These are phyloP conservation scores for Pseudoatta argentina DNA, from an alignment of 1,140 invertebrate genomes.

Conservation along the genomic window DNA sequence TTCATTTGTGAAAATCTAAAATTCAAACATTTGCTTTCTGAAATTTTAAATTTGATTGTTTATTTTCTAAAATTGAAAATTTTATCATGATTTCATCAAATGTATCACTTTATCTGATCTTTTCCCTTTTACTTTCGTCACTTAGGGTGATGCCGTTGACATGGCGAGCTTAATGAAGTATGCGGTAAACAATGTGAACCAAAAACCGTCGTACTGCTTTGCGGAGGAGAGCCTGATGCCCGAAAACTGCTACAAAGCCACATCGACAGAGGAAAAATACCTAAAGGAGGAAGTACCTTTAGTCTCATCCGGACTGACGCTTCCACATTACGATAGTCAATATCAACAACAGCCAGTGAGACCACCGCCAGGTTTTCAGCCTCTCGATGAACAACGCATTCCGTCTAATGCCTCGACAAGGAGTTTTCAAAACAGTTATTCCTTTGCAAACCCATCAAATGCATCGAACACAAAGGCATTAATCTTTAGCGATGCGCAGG, in stretches of 20 bases:
- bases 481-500: not conserved
- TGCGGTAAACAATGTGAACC: conserved; percentile 54
- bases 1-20: not conserved
- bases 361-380: not conserved
- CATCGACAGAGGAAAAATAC: not conserved
- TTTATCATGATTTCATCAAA: not conserved
- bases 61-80: not conserved
- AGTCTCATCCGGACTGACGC: conserved; percentile 46
- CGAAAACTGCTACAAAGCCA: not conserved
- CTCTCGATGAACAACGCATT: not conserved
- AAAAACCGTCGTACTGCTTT: conserved; percentile 49
- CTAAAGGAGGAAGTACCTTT: conserved; percentile 9
- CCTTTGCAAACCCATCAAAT: not conserved
- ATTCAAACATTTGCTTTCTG: too few relatives aligned
- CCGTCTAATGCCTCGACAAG: not conserved
- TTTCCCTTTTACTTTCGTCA: conserved; percentile 50
- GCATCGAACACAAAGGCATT: not conserved
- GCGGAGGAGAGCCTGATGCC: conserved; percentile 16
- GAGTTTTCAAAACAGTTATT: not conserved
- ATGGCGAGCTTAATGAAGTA: conserved; percentile 65
- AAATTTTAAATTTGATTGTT: not conserved
- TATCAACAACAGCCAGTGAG: not conserved
- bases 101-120: conserved; percentile 56
- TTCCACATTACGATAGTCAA: not conserved
- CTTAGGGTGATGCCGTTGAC: conserved; percentile 69